Percentiles rank a stretch among this genome's conserved stretches.
These are phyloP conservation scores for Poeciliopsis retropinna DNA, from an alignment of 2,113 vertebrate species.

Conservation along the genomic window DNA sequence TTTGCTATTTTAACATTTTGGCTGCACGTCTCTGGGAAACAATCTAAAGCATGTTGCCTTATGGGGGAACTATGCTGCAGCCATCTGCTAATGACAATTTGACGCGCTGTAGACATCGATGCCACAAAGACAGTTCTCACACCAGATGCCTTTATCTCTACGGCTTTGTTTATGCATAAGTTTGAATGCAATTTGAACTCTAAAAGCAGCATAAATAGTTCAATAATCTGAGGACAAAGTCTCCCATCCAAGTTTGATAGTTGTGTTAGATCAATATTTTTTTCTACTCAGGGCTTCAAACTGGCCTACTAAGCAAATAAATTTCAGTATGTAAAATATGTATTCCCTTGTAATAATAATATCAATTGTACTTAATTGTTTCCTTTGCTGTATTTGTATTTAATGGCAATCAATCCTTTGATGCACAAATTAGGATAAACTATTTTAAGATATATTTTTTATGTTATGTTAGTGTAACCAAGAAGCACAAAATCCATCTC, in stretches of 20 bases:
- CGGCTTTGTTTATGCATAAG: constrained; percentile 59
- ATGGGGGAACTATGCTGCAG: background rate
- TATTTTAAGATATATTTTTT: too few relatives aligned
- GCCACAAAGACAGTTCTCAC: constrained; percentile 43
- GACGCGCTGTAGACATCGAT: constrained; percentile 31
- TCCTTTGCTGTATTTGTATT: too few relatives aligned
- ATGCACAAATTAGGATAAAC: too few relatives aligned
- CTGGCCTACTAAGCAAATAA: background rate
- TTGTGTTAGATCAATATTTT: constrained; percentile 41
- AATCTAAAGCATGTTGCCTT: background rate
- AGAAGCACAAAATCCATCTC: too few relatives aligned
- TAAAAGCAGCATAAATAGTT: constrained; percentile 62
- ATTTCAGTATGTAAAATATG: too few relatives aligned
- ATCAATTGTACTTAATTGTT: too few relatives aligned
- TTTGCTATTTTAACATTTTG: constrained; percentile 10
- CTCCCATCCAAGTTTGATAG: constrained; percentile 29
- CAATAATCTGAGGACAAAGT: constrained; percentile 53
- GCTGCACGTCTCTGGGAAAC: background rate
- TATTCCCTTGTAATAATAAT: too few relatives aligned
- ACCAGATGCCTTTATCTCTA: constrained; percentile 55
- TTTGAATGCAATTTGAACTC: constrained; percentile 57
- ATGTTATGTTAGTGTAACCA: too few relatives aligned
- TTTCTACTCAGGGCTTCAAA: background rate
- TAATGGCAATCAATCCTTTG: too few relatives aligned
- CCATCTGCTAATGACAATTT: constrained; percentile 49